Evolutionary conservation across 2,797 vertebrate species (phyloP).

Genomic region (Forpus xanthops): DNA sequence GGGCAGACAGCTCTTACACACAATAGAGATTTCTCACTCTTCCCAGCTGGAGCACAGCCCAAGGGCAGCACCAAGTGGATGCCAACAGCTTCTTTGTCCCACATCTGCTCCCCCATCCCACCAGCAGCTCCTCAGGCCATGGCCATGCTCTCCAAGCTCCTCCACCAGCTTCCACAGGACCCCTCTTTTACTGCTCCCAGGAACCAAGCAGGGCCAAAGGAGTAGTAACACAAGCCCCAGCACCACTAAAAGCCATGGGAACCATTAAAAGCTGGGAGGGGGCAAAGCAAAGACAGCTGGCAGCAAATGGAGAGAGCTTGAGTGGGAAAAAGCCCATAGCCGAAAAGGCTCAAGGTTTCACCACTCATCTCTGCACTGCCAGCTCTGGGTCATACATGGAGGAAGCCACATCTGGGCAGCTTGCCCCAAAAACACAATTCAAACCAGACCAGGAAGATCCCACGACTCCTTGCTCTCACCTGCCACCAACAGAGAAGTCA

Average conservation of each 20-base stretch:
- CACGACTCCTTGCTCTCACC: conserved; percentile 68
- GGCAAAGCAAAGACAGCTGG: not conserved
- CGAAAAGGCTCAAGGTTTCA: not conserved
- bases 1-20: not conserved
- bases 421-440: fast-evolving
- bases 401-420: not conserved
- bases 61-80: fast-evolving
- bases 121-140: not conserved
- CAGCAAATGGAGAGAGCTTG: not conserved
- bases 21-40: not conserved
- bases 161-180: not conserved
- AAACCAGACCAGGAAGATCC: fast-evolving
- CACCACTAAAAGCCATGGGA: not conserved
- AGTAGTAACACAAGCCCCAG: fast-evolving
- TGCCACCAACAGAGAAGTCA: conserved; percentile 92
- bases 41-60: not conserved
- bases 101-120: not conserved
- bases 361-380: not conserved
- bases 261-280: not conserved
- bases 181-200: not conserved
- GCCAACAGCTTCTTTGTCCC: not conserved
- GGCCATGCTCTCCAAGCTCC: not conserved
- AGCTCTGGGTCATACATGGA: not conserved
- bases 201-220: not conserved
- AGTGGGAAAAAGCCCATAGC: not conserved